These are phyloP conservation scores for Sisor rabdophorus DNA, from an alignment of 2,113 vertebrate genomes.

Conservation along the genomic window DNA sequence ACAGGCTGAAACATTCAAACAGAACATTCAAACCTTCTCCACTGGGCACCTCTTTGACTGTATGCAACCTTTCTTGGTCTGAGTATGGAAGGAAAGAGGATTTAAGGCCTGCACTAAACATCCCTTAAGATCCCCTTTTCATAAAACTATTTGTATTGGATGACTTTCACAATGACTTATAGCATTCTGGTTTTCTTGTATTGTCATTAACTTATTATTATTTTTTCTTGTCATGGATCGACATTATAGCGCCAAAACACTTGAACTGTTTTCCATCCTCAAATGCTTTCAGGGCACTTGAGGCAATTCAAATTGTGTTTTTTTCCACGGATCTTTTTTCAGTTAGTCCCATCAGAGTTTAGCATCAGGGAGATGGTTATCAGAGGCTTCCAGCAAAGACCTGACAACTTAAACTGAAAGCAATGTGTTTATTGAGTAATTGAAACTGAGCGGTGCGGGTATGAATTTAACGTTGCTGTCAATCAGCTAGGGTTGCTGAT, in stretches of 20 bases:
- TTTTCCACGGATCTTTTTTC: constrained; percentile 31
- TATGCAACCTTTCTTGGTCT: too few relatives aligned
- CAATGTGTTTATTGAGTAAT: constrained; percentile 55
- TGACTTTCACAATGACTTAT: constrained; percentile 17
- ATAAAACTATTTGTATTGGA: constrained; percentile 15
- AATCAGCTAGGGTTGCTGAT: constrained; percentile 45
- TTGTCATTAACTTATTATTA: neutral
- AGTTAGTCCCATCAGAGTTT: constrained; percentile 29
- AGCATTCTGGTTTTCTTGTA: constrained; percentile 7
- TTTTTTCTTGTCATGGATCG: neutral
- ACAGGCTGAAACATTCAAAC: too few relatives aligned
- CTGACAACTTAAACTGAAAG: constrained; percentile 52
- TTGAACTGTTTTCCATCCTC: constrained; percentile 20
- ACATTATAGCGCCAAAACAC: constrained; percentile 8
- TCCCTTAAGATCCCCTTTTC: neutral
- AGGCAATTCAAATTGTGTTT: constrained; percentile 17
- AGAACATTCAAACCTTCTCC: too few relatives aligned
- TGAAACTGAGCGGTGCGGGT: constrained; percentile 54
- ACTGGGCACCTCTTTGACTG: too few relatives aligned
- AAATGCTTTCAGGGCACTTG: constrained; percentile 21
- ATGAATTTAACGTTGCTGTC: constrained; percentile 59
- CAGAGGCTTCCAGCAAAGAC: constrained; percentile 43
- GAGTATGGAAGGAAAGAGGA: too few relatives aligned
- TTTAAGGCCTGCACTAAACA: too few relatives aligned
- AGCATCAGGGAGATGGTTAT: constrained; percentile 48